phyloP scores from a whole-genome alignment of 2,113 vertebrate species.

The Empidonax alnorum region DNA sequence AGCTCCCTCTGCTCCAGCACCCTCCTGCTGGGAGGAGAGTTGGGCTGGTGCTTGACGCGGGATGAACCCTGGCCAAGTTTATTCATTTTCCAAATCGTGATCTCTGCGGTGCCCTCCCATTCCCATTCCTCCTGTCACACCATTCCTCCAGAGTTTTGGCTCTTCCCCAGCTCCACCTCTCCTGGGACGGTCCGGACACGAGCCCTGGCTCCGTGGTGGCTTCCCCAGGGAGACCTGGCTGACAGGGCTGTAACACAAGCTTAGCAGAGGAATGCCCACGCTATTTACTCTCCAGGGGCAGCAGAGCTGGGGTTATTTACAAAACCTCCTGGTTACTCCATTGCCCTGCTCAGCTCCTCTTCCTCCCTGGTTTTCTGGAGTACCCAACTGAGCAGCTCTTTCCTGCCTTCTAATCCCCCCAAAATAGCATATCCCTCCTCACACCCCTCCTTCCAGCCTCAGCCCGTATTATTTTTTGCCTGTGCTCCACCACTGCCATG shows the following conservation, averaged over 20 bases:
- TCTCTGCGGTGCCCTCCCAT: background rate
- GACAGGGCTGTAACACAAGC: background rate
- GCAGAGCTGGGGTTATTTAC: background rate
- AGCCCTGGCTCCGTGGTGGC: background rate
- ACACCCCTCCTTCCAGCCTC: background rate
- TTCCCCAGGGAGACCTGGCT: background rate
- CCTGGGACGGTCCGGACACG: background rate
- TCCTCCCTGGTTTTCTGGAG: background rate
- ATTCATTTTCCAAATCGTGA: background rate
- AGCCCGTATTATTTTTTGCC: background rate
- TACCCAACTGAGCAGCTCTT: fast-evolving
- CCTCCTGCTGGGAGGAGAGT: background rate
- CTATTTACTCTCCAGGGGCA: background rate
- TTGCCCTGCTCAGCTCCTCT: background rate
- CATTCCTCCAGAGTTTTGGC: background rate
- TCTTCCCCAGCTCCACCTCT: background rate
- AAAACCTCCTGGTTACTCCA: background rate
- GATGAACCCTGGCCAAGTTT: background rate
- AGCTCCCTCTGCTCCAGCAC: background rate
- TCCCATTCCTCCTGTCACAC: background rate
- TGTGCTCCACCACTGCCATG: background rate
- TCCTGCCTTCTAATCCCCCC: background rate
- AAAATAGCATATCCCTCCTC: background rate
- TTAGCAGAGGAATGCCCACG: background rate
- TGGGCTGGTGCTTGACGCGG: background rate